Evolutionary conservation across 2,797 vertebrate genomes (phyloP).

Genomic region (Centroberyx gerrardi): DNA sequence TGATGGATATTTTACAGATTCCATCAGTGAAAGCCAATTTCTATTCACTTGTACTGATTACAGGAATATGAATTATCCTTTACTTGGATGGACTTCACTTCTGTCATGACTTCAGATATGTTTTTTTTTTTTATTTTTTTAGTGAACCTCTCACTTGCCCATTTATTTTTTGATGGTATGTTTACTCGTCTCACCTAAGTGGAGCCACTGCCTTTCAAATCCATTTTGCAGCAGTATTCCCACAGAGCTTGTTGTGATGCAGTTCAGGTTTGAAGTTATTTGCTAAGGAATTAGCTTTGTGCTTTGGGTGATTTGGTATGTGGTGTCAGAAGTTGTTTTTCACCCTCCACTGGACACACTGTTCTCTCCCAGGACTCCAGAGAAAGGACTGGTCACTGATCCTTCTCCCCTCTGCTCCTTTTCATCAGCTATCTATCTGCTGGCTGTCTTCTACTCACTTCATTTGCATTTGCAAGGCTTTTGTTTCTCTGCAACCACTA

Average conservation of each 20-base stretch:
- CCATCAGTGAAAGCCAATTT: slow-evolving; percentile 37
- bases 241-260: slow-evolving; percentile 22
- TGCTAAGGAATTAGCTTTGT: slow-evolving; percentile 52
- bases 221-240: slow-evolving; percentile 1
- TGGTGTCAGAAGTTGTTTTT: slow-evolving; percentile 81
- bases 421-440: slow-evolving; percentile 66
- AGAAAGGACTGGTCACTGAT: slow-evolving; percentile 75
- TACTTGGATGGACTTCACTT: slow-evolving; percentile 15
- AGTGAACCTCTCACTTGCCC: not conserved
- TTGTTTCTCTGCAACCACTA: slow-evolving; percentile 47
- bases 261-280: slow-evolving; percentile 26
- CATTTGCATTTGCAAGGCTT: slow-evolving; percentile 76
- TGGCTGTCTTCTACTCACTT: slow-evolving; percentile 46
- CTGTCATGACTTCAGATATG: not conserved
- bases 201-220: not conserved
- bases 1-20: slow-evolving; percentile 39
- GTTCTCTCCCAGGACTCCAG: slow-evolving; percentile 73
- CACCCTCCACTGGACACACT: slow-evolving; percentile 78
- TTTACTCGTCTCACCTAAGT: not conserved
- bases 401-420: slow-evolving; percentile 61
- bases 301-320: slow-evolving; percentile 60
- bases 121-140: slow-evolving; percentile 9
- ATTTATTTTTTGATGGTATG: slow-evolving; percentile 8
- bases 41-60: slow-evolving; percentile 59
- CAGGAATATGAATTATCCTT: slow-evolving; percentile 30